Evolutionary conservation across 2,113 vertebrate genomes (phyloP).

Genomic region (Tenebrosternarchus preto): DNA sequence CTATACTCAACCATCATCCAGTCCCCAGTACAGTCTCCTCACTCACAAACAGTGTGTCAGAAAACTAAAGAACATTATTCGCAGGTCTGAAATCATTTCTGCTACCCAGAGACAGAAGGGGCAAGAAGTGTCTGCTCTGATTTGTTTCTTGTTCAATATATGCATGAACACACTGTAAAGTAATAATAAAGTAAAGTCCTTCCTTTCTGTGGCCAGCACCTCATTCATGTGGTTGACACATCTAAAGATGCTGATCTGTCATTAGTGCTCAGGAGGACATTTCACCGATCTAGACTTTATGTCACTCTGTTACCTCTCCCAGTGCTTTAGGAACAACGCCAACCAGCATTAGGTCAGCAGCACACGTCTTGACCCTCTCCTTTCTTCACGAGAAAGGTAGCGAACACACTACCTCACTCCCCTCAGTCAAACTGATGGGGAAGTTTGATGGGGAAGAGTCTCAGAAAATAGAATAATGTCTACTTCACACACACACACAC

Average conservation of each 20-base stretch:
- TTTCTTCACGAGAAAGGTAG: not conserved
- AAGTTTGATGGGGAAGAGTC: constrained; percentile 31
- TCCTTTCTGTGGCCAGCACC: too few species aligned
- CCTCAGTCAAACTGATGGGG: constrained; percentile 24
- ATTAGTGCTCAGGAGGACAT: constrained; percentile 8
- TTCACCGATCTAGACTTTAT: constrained; percentile 21
- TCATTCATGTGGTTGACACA: not conserved
- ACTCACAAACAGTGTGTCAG: too few species aligned
- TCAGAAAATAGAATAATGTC: constrained; percentile 12
- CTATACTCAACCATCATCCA: too few species aligned
- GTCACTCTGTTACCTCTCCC: not conserved
- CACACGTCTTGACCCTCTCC: not conserved
- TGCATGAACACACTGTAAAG: too few species aligned
- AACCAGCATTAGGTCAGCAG: constrained; percentile 24
- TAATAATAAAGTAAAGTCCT: not conserved
- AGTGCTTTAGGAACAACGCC: not conserved
- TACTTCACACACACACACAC: not conserved
- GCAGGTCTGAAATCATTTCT: too few species aligned
- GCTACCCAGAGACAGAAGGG: too few species aligned
- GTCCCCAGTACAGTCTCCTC: too few species aligned
- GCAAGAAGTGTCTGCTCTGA: too few species aligned
- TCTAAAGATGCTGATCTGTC: constrained; percentile 23
- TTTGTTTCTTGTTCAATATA: too few species aligned
- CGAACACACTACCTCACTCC: constrained; percentile 19
- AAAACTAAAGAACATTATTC: too few species aligned